These are phyloP conservation scores for Malurus leucopterus DNA, from an alignment of 2,797 vertebrate species.

Conservation along the genomic window DNA sequence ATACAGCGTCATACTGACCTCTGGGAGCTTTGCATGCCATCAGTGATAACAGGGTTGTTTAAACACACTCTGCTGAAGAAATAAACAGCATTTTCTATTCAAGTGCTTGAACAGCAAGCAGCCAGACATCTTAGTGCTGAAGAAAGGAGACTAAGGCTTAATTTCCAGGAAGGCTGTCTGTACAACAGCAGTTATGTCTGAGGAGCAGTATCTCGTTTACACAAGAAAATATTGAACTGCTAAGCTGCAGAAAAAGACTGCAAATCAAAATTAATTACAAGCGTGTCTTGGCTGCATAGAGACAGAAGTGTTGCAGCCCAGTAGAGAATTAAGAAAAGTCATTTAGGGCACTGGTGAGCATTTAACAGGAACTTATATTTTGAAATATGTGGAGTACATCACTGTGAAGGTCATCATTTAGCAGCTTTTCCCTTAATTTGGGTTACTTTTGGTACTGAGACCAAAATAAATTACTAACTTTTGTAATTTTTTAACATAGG, in stretches of 20 bases:
- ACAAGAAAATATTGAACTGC: slow-evolving; percentile 16
- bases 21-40: not conserved
- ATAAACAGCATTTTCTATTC: not conserved
- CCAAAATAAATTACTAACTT: not conserved
- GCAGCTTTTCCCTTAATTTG: not conserved
- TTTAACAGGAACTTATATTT: not conserved
- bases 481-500: not conserved
- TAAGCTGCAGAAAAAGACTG: not conserved
- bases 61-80: slow-evolving; percentile 5
- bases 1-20: not conserved
- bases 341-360: not conserved
- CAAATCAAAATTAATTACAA: slow-evolving; percentile 34
- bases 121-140: not conserved
- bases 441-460: not conserved
- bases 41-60: not conserved
- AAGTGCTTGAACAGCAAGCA: not conserved
- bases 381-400: not conserved
- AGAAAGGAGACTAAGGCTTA: not conserved
- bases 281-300: not conserved
- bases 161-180: not conserved
- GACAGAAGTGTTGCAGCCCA: not conserved
- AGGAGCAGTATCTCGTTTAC: not conserved
- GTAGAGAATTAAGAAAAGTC: not conserved
- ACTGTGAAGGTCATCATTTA: not conserved
- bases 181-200: not conserved